phyloP scores from a whole-genome alignment of 2,888 invertebrate species.

The Anthophora plumipes region DNA sequence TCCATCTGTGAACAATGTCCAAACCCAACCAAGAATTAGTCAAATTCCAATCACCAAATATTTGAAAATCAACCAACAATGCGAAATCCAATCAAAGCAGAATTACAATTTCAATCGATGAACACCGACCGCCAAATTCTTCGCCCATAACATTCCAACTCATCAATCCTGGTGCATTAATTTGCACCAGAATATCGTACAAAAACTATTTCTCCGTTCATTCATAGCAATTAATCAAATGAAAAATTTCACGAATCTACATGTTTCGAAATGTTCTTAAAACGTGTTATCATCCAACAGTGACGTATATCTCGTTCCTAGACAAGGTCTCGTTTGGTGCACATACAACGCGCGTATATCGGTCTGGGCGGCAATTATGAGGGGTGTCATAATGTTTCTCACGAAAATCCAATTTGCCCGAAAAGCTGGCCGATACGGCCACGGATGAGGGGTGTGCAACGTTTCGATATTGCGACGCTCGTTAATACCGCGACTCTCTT shows the following conservation, averaged over 20 bases:
- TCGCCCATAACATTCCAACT: too few species aligned
- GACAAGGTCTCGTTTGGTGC: not conserved
- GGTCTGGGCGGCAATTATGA: slow-evolving; percentile 41
- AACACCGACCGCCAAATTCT: not conserved
- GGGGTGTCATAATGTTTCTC: slow-evolving; percentile 57
- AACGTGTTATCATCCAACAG: too few species aligned
- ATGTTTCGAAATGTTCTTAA: too few species aligned
- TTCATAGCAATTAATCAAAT: too few species aligned
- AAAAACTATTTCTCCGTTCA: too few species aligned
- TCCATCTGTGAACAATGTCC: too few species aligned
- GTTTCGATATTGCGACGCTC: slow-evolving; percentile 60
- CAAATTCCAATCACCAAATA: too few species aligned
- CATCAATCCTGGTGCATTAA: too few species aligned
- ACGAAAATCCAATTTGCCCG: slow-evolving; percentile 59
- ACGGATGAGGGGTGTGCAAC: not conserved
- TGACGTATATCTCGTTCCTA: slow-evolving; percentile 16
- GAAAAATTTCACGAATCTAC: too few species aligned
- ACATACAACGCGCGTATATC: slow-evolving; percentile 25
- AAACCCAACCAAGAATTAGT: too few species aligned
- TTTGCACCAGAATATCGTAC: too few species aligned
- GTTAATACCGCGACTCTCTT: slow-evolving; percentile 63
- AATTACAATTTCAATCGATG: not conserved
- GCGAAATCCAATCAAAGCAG: not conserved
- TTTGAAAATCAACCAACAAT: not conserved
- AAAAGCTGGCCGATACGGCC: slow-evolving; percentile 47